Base-by-base conservation (phyloP, 2,797 vertebrate genomes). In the Aselliscus stoliczkanus region DNA sequence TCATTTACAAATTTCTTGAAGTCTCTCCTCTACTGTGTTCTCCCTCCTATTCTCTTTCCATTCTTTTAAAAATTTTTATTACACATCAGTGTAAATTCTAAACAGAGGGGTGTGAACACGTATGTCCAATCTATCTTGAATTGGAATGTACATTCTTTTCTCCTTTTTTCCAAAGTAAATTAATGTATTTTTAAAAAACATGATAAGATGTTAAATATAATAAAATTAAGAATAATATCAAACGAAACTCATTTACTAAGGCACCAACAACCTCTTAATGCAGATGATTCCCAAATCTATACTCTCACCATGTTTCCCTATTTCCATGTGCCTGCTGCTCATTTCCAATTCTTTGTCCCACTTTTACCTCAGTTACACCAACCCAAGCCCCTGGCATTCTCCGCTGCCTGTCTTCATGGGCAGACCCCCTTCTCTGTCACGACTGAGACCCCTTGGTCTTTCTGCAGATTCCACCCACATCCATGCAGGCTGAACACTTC, bases 391-490 rank as follows among this genome's bases (percentile, higher is more conserved):
- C n/a, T n/a, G n/a, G n/a, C n/a, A 17, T 34, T 44, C 58, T 75
- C 25, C 20, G 56, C 5, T 50, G 25, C 4, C 44, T 75, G 7
- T 2, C 1, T 83, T 21, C 21, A 21, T 0, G 4, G 1, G 12
- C 27, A 72, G 15, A 25, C 9, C 50, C 13, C 47, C 23, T 93
- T 85, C 39, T 20, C n/a, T 8, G 27, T 15, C 23, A 25, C 3
- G 3, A 39, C 9, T 39, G 42, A 14, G n/a, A 5, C 4, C 18
- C 14, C 29, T 72, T 15, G 23, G 5, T 77, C 65, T 29, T 86
- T 47, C 58, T 75, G 8, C 23, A 83, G 52, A 23, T n/a, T 58
- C 23, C 39, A 17, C 7, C 18, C 18, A 90, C 18, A 34, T 34
- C 23, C 56, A 37, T 0, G 7, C 6, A 81, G 54, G 52, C 5